Evolutionary conservation across 2,113 vertebrate genomes (phyloP).

Genomic region (Isurus oxyrinchus): DNA sequence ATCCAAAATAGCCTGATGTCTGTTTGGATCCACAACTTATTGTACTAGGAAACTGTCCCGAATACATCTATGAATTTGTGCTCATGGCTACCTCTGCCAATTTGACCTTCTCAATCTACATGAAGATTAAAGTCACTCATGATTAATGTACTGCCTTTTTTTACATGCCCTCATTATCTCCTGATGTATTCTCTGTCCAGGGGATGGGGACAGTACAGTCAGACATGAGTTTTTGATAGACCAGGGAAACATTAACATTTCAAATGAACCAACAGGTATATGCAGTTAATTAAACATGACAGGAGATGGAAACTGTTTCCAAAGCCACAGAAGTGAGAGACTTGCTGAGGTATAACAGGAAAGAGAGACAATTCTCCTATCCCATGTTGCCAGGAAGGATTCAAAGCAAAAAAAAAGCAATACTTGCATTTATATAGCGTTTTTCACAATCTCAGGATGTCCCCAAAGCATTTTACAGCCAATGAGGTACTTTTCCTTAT

Average conservation of each 20-base stretch:
- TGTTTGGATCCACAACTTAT: too few relatives aligned
- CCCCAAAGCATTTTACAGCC: neutral
- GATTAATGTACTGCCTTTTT: too few relatives aligned
- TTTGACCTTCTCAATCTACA: too few relatives aligned
- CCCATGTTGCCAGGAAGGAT: neutral
- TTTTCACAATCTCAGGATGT: neutral
- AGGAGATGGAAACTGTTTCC: neutral
- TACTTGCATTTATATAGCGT: neutral
- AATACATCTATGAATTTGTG: too few relatives aligned
- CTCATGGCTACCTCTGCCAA: too few relatives aligned
- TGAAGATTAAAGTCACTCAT: too few relatives aligned
- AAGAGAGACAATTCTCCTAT: neutral
- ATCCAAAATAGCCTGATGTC: too few relatives aligned
- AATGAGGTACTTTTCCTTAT: neutral
- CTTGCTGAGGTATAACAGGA: neutral
- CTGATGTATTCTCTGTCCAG: too few relatives aligned
- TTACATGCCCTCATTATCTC: too few relatives aligned
- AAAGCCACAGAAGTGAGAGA: neutral
- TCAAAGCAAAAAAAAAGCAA: neutral
- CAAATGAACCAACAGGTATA: neutral
- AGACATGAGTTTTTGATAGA: too few relatives aligned
- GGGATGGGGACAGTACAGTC: too few relatives aligned
- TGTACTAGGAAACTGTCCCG: too few relatives aligned
- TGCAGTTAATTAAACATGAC: neutral
- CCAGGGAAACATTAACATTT: neutral